A percentile compares a stretch with the other conserved stretches of the same genome.
Conservation (phyloP, 2,113 vertebrate species). For the Xerus inauris region DNA sequence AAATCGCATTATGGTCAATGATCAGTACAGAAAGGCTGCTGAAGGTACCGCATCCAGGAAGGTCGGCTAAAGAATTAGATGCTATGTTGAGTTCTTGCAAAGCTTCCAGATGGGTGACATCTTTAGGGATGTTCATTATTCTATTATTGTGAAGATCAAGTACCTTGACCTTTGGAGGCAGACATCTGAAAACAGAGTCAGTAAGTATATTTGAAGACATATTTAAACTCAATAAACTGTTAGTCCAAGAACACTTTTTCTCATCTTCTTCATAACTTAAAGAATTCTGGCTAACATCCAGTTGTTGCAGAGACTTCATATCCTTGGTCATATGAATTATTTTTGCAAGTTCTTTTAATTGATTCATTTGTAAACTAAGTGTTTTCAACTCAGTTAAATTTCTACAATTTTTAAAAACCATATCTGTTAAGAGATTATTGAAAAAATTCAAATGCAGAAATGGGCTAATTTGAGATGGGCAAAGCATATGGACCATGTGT, state of each 20-base stretch:
- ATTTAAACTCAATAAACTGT: constrained; percentile 86
- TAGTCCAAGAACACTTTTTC: constrained; percentile 86
- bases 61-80: constrained; percentile 87
- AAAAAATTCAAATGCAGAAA: constrained; percentile 90
- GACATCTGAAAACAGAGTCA: constrained; percentile 88
- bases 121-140: constrained; percentile 84
- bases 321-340: constrained; percentile 85
- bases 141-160: constrained; percentile 90
- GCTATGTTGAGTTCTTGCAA: constrained; percentile 90
- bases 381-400: constrained; percentile 83
- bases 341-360: constrained; percentile 86
- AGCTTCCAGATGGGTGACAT: constrained; percentile 77
- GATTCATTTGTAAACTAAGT: constrained; percentile 88
- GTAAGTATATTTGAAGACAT: constrained; percentile 89
- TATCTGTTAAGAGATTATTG: constrained; percentile 88
- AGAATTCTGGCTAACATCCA: constrained; percentile 91
- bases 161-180: constrained; percentile 84
- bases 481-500: constrained; percentile 91
- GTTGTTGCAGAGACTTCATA: constrained; percentile 88
- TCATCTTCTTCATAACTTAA: constrained; percentile 81
- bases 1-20: constrained; percentile 86
- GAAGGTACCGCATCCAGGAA: constrained; percentile 89
- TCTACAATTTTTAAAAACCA: constrained; percentile 89
- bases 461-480: constrained; percentile 86
- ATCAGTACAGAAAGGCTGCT: constrained; percentile 83